Evolutionary conservation across 1,140 invertebrate genomes (phyloP), one percentile per base, ranked within the genome.

Genomic region (Dendroctonus ponderosae): DNA sequence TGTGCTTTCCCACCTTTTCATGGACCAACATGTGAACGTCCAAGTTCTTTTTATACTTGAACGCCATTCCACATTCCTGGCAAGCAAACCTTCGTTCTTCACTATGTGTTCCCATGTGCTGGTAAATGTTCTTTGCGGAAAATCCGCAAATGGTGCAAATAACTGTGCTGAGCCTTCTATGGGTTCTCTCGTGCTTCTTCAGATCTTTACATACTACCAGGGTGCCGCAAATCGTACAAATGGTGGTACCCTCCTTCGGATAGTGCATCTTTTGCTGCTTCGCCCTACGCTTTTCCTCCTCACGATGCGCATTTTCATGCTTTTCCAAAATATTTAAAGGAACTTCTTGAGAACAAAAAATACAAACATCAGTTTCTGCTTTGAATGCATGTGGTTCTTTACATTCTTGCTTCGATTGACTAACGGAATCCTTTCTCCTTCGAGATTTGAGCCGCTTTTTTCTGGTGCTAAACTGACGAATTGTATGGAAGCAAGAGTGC

Each of bases 11-110:
- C 70, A 89, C 86, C 0, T 87, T 86, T 0, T 86, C 88, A 69
- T 90, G 87, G 48, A 82, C 83, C 15, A 86, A 77, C 85, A 88
- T 86, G 72, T 90, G 89, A n/a, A 42, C 26, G 15, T 63, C 57
- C 15, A 73, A 26, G 53, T 67, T 58, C 15, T 69, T 66, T 9
- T 69, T 69, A 12, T 63, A 48, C 41, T 71, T 73, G 54, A 75
- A 72, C 42, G 70, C 70, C 64, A 74, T 72, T 9, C 69, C 66
- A 50, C 74, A 76, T 26, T 70, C 51, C 0, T 65, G 42, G 66
- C 75, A 77, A 8, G 26, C n/a, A 40, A 56, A 62, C 6, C 43
- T 48, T 43, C 66, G 41, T 44, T 60, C 50, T 3, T 63, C 42
- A 9, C 64, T 66, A 54, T 71, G 70, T 42, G 44, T 66, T n/a